These are phyloP conservation scores for Palloptera scutellata DNA, from an alignment of 2,888 invertebrate species.

Conservation along the genomic window DNA sequence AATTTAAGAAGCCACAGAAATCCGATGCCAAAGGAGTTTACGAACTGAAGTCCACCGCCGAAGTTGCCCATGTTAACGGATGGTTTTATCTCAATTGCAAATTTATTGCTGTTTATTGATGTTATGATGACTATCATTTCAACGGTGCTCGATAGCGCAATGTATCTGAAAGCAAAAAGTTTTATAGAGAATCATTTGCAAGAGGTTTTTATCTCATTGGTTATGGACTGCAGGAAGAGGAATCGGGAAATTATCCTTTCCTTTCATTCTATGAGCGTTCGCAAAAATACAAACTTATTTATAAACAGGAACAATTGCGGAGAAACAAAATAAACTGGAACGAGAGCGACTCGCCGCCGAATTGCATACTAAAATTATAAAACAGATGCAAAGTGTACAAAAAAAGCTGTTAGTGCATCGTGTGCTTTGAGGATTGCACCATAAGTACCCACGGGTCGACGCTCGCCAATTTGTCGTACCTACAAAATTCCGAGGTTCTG, in stretches of 20 bases:
- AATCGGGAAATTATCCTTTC: constrained; percentile 78
- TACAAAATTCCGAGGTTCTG: constrained; percentile 77
- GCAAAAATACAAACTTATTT: constrained; percentile 73
- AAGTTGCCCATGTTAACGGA: constrained; percentile 78
- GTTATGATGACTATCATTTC: constrained; percentile 86
- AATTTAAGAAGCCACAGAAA: constrained; percentile 83
- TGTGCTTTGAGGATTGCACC: constrained; percentile 93
- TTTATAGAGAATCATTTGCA: constrained; percentile 93
- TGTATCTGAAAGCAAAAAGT: constrained; percentile 76
- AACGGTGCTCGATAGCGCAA: constrained; percentile 78
- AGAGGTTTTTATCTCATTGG: constrained; percentile 89
- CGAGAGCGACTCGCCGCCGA: constrained; percentile 87
- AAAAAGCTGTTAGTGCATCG: constrained; percentile 84
- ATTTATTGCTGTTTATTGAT: constrained; percentile 87
- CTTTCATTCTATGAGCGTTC: constrained; percentile 83
- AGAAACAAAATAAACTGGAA: constrained; percentile 75
- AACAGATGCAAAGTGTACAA: constrained; percentile 92
- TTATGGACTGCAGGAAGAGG: constrained; percentile 91
- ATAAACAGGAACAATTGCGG: constrained; percentile 75
- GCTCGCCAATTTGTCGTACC: constrained; percentile 89
- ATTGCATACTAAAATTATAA: constrained; percentile 88
- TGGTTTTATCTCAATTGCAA: constrained; percentile 79
- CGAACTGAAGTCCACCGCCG: constrained; percentile 91
- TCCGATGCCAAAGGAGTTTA: constrained; percentile 85
- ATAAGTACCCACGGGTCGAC: constrained; percentile 76